phyloP scores from a whole-genome alignment of 2,797 vertebrate species.

The Thaleichthys pacificus region DNA sequence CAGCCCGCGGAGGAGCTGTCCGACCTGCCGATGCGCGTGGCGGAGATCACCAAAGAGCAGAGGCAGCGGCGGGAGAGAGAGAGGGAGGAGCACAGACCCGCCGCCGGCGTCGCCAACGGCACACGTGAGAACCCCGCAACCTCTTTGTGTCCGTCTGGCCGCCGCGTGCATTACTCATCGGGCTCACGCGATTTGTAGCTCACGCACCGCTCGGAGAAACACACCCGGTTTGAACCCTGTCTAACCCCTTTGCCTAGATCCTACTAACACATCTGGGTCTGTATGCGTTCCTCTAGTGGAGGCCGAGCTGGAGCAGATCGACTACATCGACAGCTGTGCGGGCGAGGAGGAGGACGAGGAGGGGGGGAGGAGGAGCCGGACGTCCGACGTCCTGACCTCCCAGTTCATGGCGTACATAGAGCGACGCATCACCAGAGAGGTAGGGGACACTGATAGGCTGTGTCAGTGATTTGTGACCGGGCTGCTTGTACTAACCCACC shows the following conservation, averaged over 20 bases:
- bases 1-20: slow-evolving; percentile 91
- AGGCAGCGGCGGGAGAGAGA: slow-evolving; percentile 79
- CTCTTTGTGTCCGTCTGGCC: background rate
- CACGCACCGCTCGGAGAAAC: no score
- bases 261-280: no score
- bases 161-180: background rate
- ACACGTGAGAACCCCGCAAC: slow-evolving; percentile 74
- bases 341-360: slow-evolving; percentile 89
- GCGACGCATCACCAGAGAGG: slow-evolving; percentile 88
- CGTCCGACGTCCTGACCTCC: slow-evolving; percentile 87
- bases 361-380: slow-evolving; percentile 71
- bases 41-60: slow-evolving; percentile 89
- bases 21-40: slow-evolving; percentile 82
- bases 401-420: slow-evolving; percentile 98
- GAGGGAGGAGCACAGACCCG: slow-evolving; percentile 73
- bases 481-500: background rate
- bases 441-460: slow-evolving; percentile 46
- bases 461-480: no score
- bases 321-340: slow-evolving; percentile 92
- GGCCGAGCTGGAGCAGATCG: slow-evolving; percentile 89
- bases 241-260: background rate
- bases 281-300: slow-evolving; percentile 70
- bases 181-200: no score
- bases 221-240: background rate
- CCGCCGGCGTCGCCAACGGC: slow-evolving; percentile 80